Percentiles rank a stretch among this genome's conserved stretches.
phyloP scores from a whole-genome alignment of 2,797 vertebrate genomes.

The Staurois parvus region DNA sequence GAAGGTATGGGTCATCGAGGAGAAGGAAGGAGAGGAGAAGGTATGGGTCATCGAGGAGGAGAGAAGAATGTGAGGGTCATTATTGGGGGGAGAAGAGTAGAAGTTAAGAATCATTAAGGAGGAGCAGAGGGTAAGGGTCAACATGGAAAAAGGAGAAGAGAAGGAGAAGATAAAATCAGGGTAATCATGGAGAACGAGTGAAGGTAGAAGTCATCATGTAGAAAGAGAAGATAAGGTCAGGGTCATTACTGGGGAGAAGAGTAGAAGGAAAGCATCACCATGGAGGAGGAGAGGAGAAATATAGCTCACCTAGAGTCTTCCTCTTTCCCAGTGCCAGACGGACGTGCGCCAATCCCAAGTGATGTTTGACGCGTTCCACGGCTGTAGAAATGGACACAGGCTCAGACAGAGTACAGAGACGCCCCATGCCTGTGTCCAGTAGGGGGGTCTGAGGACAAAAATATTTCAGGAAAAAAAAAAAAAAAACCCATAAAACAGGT shows the following conservation, averaged over 20 bases:
- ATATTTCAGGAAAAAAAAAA: neutral
- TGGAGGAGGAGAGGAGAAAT: too few relatives aligned
- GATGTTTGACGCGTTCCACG: conserved; percentile 84
- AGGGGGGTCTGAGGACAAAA: conserved; percentile 81
- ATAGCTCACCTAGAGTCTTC: conserved; percentile 79
- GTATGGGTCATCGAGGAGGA: too few relatives aligned
- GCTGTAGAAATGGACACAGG: conserved; percentile 77
- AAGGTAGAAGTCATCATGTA: too few relatives aligned
- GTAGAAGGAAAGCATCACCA: neutral
- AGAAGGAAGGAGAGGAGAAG: too few relatives aligned
- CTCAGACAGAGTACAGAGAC: conserved; percentile 81
- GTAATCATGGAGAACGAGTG: neutral
- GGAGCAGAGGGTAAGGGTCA: neutral
- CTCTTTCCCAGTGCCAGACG: conserved; percentile 88
- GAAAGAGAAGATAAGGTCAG: too few relatives aligned
- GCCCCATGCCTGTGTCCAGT: conserved; percentile 86
- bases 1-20: too few relatives aligned
- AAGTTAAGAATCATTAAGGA: too few relatives aligned
- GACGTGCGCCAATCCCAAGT: conserved; percentile 84
- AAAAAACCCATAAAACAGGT: too few relatives aligned
- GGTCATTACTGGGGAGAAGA: neutral
- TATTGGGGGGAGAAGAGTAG: too few relatives aligned
- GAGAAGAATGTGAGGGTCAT: too few relatives aligned
- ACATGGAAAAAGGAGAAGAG: neutral
- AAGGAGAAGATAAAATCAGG: neutral